Percentiles rank a stretch among this genome's conserved stretches.
These are phyloP conservation scores for Sardina pilchardus DNA, from an alignment of 2,113 vertebrate genomes.

Conservation along the genomic window DNA sequence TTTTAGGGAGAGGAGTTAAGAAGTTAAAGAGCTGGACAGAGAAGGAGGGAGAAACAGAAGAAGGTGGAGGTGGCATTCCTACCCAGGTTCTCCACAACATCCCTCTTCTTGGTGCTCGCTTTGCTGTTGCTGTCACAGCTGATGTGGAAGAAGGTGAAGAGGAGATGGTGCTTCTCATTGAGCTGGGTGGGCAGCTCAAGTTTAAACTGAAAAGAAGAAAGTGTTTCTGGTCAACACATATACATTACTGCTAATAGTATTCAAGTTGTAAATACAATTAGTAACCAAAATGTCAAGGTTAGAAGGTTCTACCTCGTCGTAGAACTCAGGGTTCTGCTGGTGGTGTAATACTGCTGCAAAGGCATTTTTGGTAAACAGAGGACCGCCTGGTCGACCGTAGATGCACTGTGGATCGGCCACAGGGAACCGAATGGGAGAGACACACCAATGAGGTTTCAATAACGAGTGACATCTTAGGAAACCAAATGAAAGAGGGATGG, in stretches of 20 bases:
- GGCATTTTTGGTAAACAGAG: slow-evolving; percentile 85
- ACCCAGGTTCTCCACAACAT: too few species aligned
- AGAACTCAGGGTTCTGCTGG: slow-evolving; percentile 97
- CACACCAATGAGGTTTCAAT: neutral
- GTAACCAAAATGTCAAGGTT: neutral
- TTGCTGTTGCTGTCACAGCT: slow-evolving; percentile 97
- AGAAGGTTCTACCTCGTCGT: slow-evolving; percentile 83
- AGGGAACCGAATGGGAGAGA: too few species aligned
- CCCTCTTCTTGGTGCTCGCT: slow-evolving; percentile 95
- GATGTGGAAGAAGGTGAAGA: slow-evolving; percentile 95
- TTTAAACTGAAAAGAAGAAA: slow-evolving; percentile 79
- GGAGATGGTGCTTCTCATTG: slow-evolving; percentile 91
- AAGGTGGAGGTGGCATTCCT: neutral
- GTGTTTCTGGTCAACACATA: neutral
- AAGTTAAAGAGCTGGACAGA: neutral
- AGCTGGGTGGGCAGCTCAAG: slow-evolving; percentile 94
- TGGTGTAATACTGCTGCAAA: slow-evolving; percentile 92
- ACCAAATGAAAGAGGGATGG: neutral
- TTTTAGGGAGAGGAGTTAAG: neutral
- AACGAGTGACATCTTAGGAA: neutral
- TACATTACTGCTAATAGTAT: neutral
- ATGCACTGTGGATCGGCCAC: slow-evolving; percentile 79
- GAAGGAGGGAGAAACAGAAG: neutral
- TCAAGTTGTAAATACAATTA: neutral
- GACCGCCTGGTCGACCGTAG: slow-evolving; percentile 90